A percentile compares a stretch with the other conserved stretches of the same genome.
These are phyloP conservation scores for Helicoverpa zea DNA, from an alignment of 1,140 invertebrate genomes.

Conservation along the genomic window DNA sequence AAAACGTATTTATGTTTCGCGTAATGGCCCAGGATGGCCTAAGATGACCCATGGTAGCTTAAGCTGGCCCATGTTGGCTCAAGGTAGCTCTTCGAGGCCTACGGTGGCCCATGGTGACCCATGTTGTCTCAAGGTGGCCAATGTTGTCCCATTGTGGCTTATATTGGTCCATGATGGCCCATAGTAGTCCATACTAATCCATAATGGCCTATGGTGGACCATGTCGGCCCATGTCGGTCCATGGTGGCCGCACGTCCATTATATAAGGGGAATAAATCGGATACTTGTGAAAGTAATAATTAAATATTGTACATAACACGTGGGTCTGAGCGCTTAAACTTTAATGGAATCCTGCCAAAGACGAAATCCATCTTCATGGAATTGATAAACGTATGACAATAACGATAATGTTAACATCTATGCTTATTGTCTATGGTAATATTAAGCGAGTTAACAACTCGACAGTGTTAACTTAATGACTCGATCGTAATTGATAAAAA, in stretches of 20 bases:
- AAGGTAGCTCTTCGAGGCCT: too few species aligned
- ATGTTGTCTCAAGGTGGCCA: too few species aligned
- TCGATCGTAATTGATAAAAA: slow-evolving; percentile 7
- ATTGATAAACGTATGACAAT: slow-evolving; percentile 48
- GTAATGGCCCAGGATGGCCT: slow-evolving; percentile 4
- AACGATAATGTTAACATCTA: slow-evolving; percentile 34
- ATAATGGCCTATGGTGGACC: too few species aligned
- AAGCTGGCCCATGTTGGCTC: too few species aligned
- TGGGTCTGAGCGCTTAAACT: slow-evolving; percentile 8
- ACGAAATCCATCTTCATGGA: slow-evolving; percentile 39
- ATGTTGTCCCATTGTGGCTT: too few species aligned
- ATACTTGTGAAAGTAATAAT: neutral
- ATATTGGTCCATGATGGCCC: too few species aligned
- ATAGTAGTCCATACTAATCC: too few species aligned
- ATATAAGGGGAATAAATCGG: neutral
- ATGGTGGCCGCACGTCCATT: neutral
- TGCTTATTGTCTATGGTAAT: slow-evolving; percentile 30
- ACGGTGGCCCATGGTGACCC: too few species aligned
- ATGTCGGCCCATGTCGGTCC: too few species aligned
- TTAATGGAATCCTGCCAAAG: slow-evolving; percentile 50
- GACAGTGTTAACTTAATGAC: neutral
- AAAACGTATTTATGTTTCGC: neutral
- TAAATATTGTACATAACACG: slow-evolving; percentile 10
- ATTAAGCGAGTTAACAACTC: slow-evolving; percentile 12
- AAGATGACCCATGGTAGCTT: neutral